Evolutionary conservation across 2,797 vertebrate species (phyloP), one percentile per base, ranked within the genome.

Genomic region (Clarias platycephalus): DNA sequence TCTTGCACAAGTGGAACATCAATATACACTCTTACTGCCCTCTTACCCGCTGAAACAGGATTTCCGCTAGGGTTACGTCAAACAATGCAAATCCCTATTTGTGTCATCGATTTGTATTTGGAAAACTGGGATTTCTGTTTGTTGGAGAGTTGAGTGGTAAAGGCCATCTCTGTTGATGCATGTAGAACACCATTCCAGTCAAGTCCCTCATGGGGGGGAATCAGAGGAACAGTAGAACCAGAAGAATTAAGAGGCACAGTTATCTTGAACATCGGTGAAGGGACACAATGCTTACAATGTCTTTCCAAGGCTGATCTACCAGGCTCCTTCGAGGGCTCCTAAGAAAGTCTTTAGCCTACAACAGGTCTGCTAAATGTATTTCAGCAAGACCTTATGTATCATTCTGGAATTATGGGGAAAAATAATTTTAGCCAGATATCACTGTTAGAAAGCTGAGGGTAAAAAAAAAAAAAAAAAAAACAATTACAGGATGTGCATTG

Each of bases 181-280:
- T 86, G 66, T 67, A 79, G 85, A 85, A 88, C 34, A 82, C 87
- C 89, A 88, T 88, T 90, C 88, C 82, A 63, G 84, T 83, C 78
- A 77, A 60, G 57, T 78, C 31, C 37, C 66, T 81, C 79, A 60
- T 82, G 79, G 84, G n/a, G n/a, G 6, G 20, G 84, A 81, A 86
- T 89, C 84, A 37, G 84, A 85, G 88, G 85, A 86, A 87, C 89
- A 88, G 89, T 81, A 88, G 70, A 89, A 88, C 84, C 82, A 85
- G 85, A 84, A 85, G 80, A 88, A 83, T 83, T 31, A 58, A 83
- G 89, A 91, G 91, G 90, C 90, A 92, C 91, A 88, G 75, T 88
- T 84, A 89, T 89, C 85, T 90, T 88, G 80, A 78, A 82, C 57
- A 22, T 82, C 68, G 83, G 80, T 88, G 89, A 86, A 31, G 85